Percentiles rank a stretch among this genome's conserved stretches.
phyloP scores from a whole-genome alignment of 2,113 vertebrate genomes.

The Oncorhynchus tshawytscha region DNA sequence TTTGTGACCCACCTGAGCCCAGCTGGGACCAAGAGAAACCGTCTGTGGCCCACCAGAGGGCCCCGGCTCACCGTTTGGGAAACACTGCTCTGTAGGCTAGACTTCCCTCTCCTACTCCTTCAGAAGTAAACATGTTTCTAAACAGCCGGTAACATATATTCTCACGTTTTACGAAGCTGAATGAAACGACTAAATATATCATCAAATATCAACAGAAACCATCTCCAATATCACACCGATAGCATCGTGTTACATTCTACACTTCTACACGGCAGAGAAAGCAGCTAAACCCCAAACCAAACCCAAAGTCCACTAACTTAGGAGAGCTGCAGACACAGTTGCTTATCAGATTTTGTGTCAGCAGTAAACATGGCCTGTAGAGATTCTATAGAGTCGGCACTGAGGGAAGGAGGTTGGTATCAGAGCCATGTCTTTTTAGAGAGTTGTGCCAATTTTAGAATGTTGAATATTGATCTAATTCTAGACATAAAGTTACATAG shows the following conservation, averaged over 20 bases:
- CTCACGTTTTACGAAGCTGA: conserved; percentile 85
- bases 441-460: no score
- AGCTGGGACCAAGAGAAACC: no score
- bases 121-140: conserved; percentile 62
- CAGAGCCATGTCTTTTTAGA: no score
- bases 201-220: conserved; percentile 79
- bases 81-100: neutral
- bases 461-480: no score
- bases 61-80: neutral
- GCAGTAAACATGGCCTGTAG: conserved; percentile 81
- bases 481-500: no score
- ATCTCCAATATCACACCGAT: conserved; percentile 82
- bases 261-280: conserved; percentile 78
- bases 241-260: conserved; percentile 90
- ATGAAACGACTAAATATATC: conserved; percentile 82
- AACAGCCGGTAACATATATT: conserved; percentile 82
- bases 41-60: neutral
- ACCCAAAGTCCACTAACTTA: conserved; percentile 43
- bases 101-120: neutral
- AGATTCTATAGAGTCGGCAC: conserved; percentile 86
- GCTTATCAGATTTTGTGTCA: conserved; percentile 62
- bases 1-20: no score
- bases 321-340: conserved; percentile 3
- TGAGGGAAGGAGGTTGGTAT: conserved; percentile 33
- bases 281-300: conserved; percentile 62